phyloP scores from a whole-genome alignment of 1,140 invertebrate species.

The Macrobrachium nipponense region DNA sequence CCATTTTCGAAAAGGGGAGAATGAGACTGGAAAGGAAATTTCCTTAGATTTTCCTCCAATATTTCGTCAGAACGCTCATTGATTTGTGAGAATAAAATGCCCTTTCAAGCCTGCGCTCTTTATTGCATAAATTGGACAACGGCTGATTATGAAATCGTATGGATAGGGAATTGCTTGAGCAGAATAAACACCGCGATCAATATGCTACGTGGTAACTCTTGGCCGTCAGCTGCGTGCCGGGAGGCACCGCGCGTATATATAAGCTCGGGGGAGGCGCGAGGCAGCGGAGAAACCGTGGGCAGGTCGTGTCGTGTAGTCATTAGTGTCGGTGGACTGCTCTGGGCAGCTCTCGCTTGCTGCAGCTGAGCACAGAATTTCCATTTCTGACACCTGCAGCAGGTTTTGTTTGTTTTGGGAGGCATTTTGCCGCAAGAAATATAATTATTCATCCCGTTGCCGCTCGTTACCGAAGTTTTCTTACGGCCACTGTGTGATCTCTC shows the following conservation, averaged over 20 bases:
- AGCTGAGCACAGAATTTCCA: slow-evolving; percentile 32
- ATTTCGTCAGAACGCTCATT: no score
- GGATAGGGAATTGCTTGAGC: no score
- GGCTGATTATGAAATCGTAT: no score
- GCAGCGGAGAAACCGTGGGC: slow-evolving; percentile 21
- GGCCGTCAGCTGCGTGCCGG: neutral
- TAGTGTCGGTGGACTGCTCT: slow-evolving; percentile 31
- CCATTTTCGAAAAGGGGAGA: no score
- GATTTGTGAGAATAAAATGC: no score
- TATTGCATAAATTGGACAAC: no score
- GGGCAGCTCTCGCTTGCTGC: slow-evolving; percentile 45
- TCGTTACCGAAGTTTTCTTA: neutral
- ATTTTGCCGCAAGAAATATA: no score
- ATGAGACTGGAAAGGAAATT: no score
- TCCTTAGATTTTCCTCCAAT: no score
- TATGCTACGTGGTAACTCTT: neutral
- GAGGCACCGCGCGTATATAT: neutral
- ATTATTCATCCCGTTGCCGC: neutral
- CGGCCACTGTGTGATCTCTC: no score
- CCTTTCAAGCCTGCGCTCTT: no score
- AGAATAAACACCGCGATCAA: no score
- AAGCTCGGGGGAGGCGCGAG: neutral
- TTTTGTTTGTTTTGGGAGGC: neutral
- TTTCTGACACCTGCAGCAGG: slow-evolving; percentile 24
- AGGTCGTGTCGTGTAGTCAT: slow-evolving; percentile 26